Base-by-base conservation (phyloP, 1,140 invertebrate genomes). In the Colletes gigas region DNA sequence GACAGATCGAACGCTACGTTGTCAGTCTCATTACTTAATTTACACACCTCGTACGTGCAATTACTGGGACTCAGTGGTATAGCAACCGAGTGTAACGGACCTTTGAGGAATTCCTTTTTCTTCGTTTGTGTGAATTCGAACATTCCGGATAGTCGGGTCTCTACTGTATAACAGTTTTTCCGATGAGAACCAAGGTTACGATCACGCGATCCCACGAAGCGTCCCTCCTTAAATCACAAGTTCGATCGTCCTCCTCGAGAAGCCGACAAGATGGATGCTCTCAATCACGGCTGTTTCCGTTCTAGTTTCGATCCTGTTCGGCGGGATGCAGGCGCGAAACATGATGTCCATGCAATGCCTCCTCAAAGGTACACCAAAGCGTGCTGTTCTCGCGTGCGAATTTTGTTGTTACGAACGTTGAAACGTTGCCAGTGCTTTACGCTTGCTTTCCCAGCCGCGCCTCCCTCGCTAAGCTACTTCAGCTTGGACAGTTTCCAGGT, bases 281-380 rank as follows among this genome's bases (percentile, higher is more conserved):
- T 80, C 15, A 78, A 68, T 78, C 21, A 76, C 50, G 30, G 72
- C 78, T 89, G 62, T 86, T 88, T 88, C 73, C 65, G 81, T 92
- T 91, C 82, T 91, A 93, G 92, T 88, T 77, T 91, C 94, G 62
- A 84, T 93, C 74, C 92, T 94, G 83, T 94, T 94, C 89, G 94
- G 87, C 91, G 93, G 88, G 93, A 93, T 89, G 91, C 94, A 88
- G 93, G 93, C 89, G 82, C 93, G 94, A 60, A 93, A 94, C 84
- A 94, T 95, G 73, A 94, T 94, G 83, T 93, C 95, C 91, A 94
- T 95, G 90, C 91, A 95, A 88, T 93, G 94, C 72, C 94, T 94
- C 86, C 92, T 95, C 77, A 95, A 95, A 95, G 95, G 95, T 95
- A 95, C 90, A 78, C 62, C 71, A 76, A 76, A 81, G 63, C 60